Evolutionary conservation across 1,140 invertebrate genomes (phyloP).

Genomic region (Heliothis virescens): DNA sequence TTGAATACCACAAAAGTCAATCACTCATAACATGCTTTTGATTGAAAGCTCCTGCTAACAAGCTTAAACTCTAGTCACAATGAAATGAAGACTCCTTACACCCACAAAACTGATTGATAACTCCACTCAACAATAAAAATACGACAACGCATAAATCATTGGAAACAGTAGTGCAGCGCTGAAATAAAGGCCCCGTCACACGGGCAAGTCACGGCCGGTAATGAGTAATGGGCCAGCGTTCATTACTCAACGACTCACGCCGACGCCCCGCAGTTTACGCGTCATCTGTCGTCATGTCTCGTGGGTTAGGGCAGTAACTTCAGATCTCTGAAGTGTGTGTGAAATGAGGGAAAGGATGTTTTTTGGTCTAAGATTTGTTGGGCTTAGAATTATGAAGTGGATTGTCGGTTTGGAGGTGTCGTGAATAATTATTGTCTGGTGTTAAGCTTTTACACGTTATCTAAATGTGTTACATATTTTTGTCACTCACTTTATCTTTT

Average conservation of each 20-base stretch:
- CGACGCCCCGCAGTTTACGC: constrained; percentile 66
- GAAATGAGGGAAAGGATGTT: constrained; percentile 45
- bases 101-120: constrained; percentile 30
- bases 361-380: constrained; percentile 31
- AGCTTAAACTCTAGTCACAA: constrained; percentile 10
- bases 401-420: background rate
- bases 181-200: constrained; percentile 64
- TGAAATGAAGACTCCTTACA: constrained; percentile 22
- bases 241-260: constrained; percentile 68
- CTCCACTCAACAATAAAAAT: constrained; percentile 35
- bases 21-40: background rate
- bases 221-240: constrained; percentile 75
- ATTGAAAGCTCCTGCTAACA: background rate
- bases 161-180: constrained; percentile 59
- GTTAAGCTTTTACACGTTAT: background rate
- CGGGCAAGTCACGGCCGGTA: constrained; percentile 65
- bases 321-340: constrained; percentile 50
- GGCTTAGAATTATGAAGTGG: constrained; percentile 6
- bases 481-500: constrained; percentile 7
- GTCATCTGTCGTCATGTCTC: constrained; percentile 74
- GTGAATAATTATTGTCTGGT: background rate
- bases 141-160: constrained; percentile 62
- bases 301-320: constrained; percentile 50
- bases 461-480: background rate
- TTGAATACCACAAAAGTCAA: too few relatives aligned